phyloP scores from a whole-genome alignment of 2,888 invertebrate species.

The Baronia brevicornis region DNA sequence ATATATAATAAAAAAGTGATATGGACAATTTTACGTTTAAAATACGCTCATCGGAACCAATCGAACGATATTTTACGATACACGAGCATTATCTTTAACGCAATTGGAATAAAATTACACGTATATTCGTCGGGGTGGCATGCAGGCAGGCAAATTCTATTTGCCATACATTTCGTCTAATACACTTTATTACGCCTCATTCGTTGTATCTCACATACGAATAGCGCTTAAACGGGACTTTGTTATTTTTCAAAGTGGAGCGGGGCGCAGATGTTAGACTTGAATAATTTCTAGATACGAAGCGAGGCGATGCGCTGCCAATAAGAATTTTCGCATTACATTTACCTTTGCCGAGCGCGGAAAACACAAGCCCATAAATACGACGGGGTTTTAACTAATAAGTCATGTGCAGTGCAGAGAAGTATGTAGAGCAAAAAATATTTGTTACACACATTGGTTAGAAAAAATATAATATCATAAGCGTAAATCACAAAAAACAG shows the following conservation, averaged over 20 bases:
- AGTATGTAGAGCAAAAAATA: too few species aligned
- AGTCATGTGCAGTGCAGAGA: too few species aligned
- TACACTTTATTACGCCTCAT: constrained; percentile 66
- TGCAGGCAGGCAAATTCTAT: constrained; percentile 40
- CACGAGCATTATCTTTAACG: constrained; percentile 7
- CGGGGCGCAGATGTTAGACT: constrained; percentile 53
- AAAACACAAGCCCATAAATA: constrained; percentile 9
- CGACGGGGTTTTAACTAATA: too few species aligned
- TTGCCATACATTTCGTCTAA: constrained; percentile 63
- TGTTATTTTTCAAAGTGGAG: constrained; percentile 64
- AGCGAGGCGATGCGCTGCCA: constrained; percentile 38
- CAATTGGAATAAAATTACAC: constrained; percentile 4
- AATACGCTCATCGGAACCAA: too few species aligned
- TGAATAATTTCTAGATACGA: constrained; percentile 62
- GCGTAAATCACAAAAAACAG: too few species aligned
- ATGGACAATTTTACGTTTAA: too few species aligned
- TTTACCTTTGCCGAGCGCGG: constrained; percentile 25
- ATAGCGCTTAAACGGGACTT: constrained; percentile 69
- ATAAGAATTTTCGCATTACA: constrained; percentile 50
- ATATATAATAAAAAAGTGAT: too few species aligned
- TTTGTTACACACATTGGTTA: too few species aligned
- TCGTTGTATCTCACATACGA: constrained; percentile 71
- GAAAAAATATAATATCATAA: too few species aligned
- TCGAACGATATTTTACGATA: constrained; percentile 9
- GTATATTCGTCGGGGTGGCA: constrained; percentile 3